phyloP scores from a whole-genome alignment of 1,140 invertebrate genomes.

The Drosophila nikananu region DNA sequence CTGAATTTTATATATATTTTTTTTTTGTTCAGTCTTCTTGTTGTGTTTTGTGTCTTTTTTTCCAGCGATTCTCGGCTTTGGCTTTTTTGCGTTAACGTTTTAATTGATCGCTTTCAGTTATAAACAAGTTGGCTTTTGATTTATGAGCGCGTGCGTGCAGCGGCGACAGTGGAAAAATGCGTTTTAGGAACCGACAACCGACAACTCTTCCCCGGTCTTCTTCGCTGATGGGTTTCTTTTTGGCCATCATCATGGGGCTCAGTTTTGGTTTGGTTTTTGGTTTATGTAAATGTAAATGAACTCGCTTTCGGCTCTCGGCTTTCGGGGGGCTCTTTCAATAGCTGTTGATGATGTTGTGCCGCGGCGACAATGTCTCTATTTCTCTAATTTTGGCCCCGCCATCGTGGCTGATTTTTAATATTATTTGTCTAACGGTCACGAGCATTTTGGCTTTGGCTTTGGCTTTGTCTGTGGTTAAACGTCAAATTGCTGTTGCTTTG shows the following conservation, averaged over 20 bases:
- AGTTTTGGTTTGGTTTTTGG: conserved; percentile 17
- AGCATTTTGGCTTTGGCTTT: no score
- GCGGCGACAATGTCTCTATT: conserved; percentile 80
- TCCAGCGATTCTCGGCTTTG: conserved; percentile 27
- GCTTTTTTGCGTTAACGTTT: conserved; percentile 81
- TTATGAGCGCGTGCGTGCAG: conserved; percentile 80
- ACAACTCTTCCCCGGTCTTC: conserved; percentile 33
- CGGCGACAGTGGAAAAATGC: conserved; percentile 72
- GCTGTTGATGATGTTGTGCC: conserved; percentile 79
- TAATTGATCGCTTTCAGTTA: conserved; percentile 83
- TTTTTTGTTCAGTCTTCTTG: conserved; percentile 40
- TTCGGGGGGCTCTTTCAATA: conserved; percentile 67
- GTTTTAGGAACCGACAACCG: conserved; percentile 64
- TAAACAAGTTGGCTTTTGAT: conserved; percentile 82
- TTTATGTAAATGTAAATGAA: conserved; percentile 44
- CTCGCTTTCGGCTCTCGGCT: conserved; percentile 28
- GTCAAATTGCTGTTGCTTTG: conserved; percentile 54
- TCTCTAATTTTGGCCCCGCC: conserved; percentile 68
- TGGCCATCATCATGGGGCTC: conserved; percentile 36
- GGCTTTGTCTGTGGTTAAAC: conserved; percentile 59
- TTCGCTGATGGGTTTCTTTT: conserved; percentile 46
- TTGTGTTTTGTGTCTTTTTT: conserved; percentile 20
- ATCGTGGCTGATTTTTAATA: conserved; percentile 73
- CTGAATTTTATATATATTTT: conserved; percentile 39
- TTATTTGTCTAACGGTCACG: no score